Conservation (phyloP, 2,113 vertebrate species). For the Thymallus thymallus region DNA sequence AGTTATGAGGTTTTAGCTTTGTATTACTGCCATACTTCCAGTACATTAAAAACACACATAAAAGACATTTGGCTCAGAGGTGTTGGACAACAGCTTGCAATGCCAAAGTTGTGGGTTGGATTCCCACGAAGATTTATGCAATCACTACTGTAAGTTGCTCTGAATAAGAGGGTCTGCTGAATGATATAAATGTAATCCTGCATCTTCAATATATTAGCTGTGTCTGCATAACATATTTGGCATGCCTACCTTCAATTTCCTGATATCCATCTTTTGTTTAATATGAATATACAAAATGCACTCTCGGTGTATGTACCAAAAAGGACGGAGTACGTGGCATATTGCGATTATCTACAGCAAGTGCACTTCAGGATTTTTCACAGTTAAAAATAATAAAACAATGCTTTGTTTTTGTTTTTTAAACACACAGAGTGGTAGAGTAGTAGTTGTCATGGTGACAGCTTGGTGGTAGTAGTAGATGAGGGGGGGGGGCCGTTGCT, state of each 20-base stretch:
- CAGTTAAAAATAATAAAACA: constrained; percentile 48
- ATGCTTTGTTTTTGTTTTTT: background rate
- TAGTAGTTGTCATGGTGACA: background rate
- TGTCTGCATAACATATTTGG: constrained; percentile 48
- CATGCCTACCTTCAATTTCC: constrained; percentile 37
- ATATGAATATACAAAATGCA: constrained; percentile 64
- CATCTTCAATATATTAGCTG: constrained; percentile 44
- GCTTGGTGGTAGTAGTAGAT: background rate
- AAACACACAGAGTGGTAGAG: background rate
- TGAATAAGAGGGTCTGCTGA: background rate
- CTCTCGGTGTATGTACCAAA: constrained; percentile 54
- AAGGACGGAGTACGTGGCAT: constrained; percentile 21
- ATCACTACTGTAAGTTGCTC: background rate
- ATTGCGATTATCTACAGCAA: constrained; percentile 67
- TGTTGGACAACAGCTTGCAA: too few species aligned
- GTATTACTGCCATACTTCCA: background rate
- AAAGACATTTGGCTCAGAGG: constrained; percentile 7
- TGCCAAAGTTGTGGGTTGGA: too few species aligned
- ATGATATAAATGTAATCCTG: too few species aligned
- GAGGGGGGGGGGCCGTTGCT: constrained; percentile 18
- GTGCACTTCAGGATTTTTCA: constrained; percentile 72
- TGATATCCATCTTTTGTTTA: constrained; percentile 24
- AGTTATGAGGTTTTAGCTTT: background rate
- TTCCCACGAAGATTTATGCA: too few species aligned
- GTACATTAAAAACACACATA: constrained; percentile 19